phyloP scores from a whole-genome alignment of 1,140 invertebrate species.

The Metaphire vulgaris region DNA sequence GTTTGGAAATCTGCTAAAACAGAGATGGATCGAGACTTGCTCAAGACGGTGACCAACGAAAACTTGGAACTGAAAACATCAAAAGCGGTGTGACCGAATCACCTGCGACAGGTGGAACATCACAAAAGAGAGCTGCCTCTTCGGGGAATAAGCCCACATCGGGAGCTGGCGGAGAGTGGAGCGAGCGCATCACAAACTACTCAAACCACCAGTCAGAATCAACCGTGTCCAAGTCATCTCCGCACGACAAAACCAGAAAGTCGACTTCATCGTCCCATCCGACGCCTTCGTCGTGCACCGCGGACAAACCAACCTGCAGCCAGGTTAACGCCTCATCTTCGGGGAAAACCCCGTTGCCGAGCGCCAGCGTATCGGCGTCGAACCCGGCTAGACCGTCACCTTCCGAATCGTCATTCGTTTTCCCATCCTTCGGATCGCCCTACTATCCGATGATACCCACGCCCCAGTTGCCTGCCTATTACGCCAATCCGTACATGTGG shows the following conservation, averaged over 20 bases:
- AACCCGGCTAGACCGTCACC: background rate
- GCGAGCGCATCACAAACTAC: background rate
- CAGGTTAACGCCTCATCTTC: background rate
- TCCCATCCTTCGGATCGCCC: background rate
- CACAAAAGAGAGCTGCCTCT: background rate
- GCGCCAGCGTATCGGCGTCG: background rate
- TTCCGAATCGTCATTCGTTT: background rate
- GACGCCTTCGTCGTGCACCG: background rate
- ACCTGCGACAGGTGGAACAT: background rate
- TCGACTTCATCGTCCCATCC: background rate
- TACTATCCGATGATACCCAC: background rate
- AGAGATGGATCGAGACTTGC: too few species aligned
- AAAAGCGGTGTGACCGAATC: background rate
- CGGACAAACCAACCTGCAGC: background rate
- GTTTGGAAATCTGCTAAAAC: too few species aligned
- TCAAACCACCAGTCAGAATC: background rate
- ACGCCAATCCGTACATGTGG: background rate
- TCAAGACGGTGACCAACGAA: background rate
- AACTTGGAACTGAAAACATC: background rate
- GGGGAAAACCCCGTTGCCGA: background rate
- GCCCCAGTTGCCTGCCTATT: background rate
- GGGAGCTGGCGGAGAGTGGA: background rate
- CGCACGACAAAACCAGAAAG: background rate
- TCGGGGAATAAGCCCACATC: background rate
- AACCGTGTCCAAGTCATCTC: background rate